phyloP scores from a whole-genome alignment of 2,113 vertebrate species.

The Coryphaenoides rupestris region DNA sequence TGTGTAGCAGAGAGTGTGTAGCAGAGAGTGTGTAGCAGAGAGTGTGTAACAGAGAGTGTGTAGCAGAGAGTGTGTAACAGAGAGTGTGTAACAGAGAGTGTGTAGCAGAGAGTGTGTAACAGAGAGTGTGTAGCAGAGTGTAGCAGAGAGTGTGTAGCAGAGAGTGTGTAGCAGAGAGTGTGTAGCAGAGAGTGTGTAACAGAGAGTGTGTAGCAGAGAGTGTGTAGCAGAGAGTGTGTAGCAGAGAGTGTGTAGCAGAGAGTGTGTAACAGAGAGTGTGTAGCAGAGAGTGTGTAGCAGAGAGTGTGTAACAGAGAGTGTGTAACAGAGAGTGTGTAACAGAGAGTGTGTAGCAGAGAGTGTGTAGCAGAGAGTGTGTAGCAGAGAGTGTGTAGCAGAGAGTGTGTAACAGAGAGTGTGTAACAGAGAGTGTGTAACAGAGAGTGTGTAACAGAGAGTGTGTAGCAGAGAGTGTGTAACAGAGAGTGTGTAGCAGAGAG shows the following conservation, averaged over 20 bases:
- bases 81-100: no score
- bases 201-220: constrained; percentile 73
- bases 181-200: no score
- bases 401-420: no score
- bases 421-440: constrained; percentile 71
- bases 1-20: constrained; percentile 73
- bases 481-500: constrained; percentile 73
- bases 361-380: no score
- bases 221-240: no score
- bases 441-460: no score
- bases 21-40: constrained; percentile 72
- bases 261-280: no score
- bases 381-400: constrained; percentile 67
- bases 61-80: constrained; percentile 71
- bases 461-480: constrained; percentile 73
- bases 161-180: constrained; percentile 74
- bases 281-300: constrained; percentile 70
- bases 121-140: no score
- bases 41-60: no score
- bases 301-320: no score
- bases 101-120: constrained; percentile 73
- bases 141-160: constrained; percentile 71
- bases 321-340: constrained; percentile 73
- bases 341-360: constrained; percentile 73
- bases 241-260: constrained; percentile 68